Percentiles rank a stretch among this genome's conserved stretches.
These are phyloP conservation scores for Drosophila grimshawi DNA, from an alignment of 1,140 invertebrate species.

Conservation along the genomic window DNA sequence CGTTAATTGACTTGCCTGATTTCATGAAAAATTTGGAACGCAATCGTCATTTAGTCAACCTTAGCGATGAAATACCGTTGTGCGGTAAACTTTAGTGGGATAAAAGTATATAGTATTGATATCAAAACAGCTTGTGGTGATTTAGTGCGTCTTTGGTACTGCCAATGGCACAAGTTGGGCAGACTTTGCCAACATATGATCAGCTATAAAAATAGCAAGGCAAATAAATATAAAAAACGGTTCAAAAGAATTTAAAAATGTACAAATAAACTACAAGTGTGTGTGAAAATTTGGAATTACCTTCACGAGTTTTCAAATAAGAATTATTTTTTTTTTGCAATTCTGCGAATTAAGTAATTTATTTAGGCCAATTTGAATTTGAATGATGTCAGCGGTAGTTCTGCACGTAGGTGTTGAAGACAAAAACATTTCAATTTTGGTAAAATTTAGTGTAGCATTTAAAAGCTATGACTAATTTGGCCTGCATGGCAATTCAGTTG, in stretches of 20 bases:
- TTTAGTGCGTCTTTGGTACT: constrained; percentile 59
- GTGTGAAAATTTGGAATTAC: constrained; percentile 11
- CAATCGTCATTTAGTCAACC: constrained; percentile 56
- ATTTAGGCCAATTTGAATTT: neutral
- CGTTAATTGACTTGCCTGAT: constrained; percentile 53
- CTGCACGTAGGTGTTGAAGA: constrained; percentile 34
- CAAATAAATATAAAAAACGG: constrained; percentile 36
- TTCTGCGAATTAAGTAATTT: constrained; percentile 1
- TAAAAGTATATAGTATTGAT: constrained; percentile 47
- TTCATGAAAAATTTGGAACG: constrained; percentile 66
- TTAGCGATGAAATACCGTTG: constrained; percentile 52
- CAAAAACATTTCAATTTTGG: constrained; percentile 18
- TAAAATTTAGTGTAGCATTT: neutral
- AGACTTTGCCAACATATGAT: constrained; percentile 35
- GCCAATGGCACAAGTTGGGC: constrained; percentile 35
- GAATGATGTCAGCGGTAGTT: constrained; percentile 22
- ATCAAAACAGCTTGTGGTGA: constrained; percentile 57
- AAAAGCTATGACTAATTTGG: no score
- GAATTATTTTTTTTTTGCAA: constrained; percentile 1
- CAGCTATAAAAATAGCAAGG: constrained; percentile 66
- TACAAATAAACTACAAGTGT: constrained; percentile 67
- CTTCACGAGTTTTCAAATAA: neutral
- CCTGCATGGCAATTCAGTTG: neutral
- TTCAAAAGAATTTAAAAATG: constrained; percentile 38
- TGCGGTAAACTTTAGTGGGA: neutral